Conservation (phyloP, 2,888 invertebrate species). For the Macaria liturata region DNA sequence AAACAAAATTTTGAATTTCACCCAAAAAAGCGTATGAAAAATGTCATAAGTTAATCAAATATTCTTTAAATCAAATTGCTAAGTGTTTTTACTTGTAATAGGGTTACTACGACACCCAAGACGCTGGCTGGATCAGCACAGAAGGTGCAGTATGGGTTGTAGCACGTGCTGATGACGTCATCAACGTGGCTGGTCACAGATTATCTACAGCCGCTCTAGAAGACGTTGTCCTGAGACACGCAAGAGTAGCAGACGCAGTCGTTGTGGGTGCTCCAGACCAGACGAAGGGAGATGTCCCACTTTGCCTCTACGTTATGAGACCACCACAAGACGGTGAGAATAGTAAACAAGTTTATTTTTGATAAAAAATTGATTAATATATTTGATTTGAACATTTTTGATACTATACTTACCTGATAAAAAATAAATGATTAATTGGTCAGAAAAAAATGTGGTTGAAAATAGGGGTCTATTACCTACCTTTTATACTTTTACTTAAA, state of each 20-base stretch:
- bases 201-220: slow-evolving; percentile 95
- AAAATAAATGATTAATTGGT: too few relatives aligned
- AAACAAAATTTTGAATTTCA: too few relatives aligned
- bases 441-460: too few relatives aligned
- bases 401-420: too few relatives aligned
- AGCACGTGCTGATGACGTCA: slow-evolving; percentile 96
- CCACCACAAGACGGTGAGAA: slow-evolving; percentile 74
- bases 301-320: slow-evolving; percentile 92
- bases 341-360: too few relatives aligned
- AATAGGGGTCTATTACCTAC: too few relatives aligned
- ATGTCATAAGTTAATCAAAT: too few relatives aligned
- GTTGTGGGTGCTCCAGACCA: slow-evolving; percentile 95
- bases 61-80: too few relatives aligned
- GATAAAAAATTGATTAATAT: too few relatives aligned
- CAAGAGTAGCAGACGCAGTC: slow-evolving; percentile 92
- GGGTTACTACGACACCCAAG: slow-evolving; percentile 98
- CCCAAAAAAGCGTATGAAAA: too few relatives aligned
- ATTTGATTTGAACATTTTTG: too few relatives aligned
- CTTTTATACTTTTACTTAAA: too few relatives aligned
- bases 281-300: slow-evolving; percentile 95
- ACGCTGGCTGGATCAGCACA: slow-evolving; percentile 93
- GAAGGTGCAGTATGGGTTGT: slow-evolving; percentile 94
- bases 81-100: slow-evolving; percentile 45
- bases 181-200: slow-evolving; percentile 97
- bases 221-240: slow-evolving; percentile 94